Base-by-base conservation (phyloP, 2,888 invertebrate genomes). In the Dastarcus helophoroides region DNA sequence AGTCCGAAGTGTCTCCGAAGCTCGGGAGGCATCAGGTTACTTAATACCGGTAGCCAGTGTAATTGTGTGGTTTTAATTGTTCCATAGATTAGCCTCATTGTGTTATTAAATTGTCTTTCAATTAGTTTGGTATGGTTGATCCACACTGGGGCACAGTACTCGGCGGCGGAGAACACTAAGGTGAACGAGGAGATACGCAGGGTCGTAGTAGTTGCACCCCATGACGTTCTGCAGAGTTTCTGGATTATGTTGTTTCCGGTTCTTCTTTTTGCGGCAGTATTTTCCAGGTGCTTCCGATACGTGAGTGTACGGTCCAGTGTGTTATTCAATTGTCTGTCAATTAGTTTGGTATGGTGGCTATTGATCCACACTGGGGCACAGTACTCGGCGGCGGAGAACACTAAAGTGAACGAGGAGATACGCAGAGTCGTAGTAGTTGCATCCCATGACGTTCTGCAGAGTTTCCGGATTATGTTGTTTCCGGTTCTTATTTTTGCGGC, bases 401-500 rank as follows among this genome's bases (percentile, higher is more conserved):
- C n/a, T n/a, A n/a, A n/a, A n/a, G n/a, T n/a, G n/a, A n/a, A n/a
- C n/a, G n/a, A n/a, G 14, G 37, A 29, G 15, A 25, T 35, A 25
- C 28, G 17, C 3, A 34, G 35, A 29, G 31, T 33, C 16, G 32
- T 14, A 12, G 40, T 30, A 15, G 31, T 17, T 23, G 33, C 24
- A 15, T 37, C 36, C 32, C 36, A 36, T 30, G 22, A 19, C 21
- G 32, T 31, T 19, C 26, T 31, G 23, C 32, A 26, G 8, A 43
- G 29, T 31, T 43, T 34, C 22, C 30, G 16, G 15, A 39, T 21
- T 11, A 42, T 24, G 16, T 40, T 43, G 21, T 40, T 39, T 22
- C 35, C 27, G 9, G 33, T 30, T 31, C 22, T 31, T n/a, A 40
- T 22, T 33, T 42, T 39, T 22, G 30, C 31, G 6, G 15, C 29